Evolutionary conservation across 2,888 invertebrate genomes (phyloP), one percentile per base, ranked within the genome.

Genomic region (Coleophora deauratella): DNA sequence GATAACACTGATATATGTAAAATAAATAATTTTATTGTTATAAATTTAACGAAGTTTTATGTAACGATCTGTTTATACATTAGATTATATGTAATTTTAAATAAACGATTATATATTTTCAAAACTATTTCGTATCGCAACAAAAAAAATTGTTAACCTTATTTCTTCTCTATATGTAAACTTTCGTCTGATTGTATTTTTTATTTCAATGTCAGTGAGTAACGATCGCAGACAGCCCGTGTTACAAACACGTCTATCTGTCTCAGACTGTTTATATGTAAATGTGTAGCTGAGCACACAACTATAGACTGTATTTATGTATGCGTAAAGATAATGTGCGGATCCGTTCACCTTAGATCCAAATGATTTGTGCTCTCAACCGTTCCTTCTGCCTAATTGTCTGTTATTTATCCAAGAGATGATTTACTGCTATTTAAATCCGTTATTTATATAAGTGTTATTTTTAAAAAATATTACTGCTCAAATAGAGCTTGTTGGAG

Each of bases 161-260:
- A n/a, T n/a, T n/a, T n/a, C n/a, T n/a, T n/a, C n/a, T n/a, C n/a
- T n/a, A n/a, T n/a, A n/a, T n/a, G n/a, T n/a, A n/a, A n/a, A n/a
- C n/a, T n/a, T n/a, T n/a, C n/a, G n/a, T n/a, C n/a, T n/a, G n/a
- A n/a, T 21, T 21, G 3, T 21, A 21, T 21, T 63, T 50, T 65
- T 60, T 59, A 60, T 63, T 67, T 66, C 60, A 68, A 71, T 69
- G 72, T 72, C 73, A 66, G 66, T 65, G 66, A 67, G 62, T 69
- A 67, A 72, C 66, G 68, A 72, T 68, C 64, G 63, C 62, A 63
- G 59, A 64, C 62, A 63, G 59, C 50, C 46, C 62, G 57, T 55
- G 62, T 56, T 59, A 66, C 63, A 70, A 65, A 68, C 64, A 64
- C 57, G 62, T 61, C 57, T n/a, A n/a, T 61, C 57, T 48, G 56